phyloP scores from a whole-genome alignment of 2,888 invertebrate genomes.

The Drepanosiphum platanoidis region DNA sequence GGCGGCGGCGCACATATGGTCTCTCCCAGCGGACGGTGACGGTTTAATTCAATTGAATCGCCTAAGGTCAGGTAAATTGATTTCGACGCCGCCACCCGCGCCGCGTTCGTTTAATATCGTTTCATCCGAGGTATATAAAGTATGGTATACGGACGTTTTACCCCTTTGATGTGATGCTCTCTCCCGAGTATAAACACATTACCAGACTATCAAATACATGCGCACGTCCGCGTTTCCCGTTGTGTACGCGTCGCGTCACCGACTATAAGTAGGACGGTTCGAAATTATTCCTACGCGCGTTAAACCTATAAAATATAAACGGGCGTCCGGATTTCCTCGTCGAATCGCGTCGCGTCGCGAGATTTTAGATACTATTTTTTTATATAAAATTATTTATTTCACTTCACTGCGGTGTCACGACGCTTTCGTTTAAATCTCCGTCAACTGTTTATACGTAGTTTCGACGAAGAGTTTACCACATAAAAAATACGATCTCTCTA shows the following conservation, averaged over 20 bases:
- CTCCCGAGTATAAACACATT: constrained; percentile 34
- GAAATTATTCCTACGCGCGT: too few species aligned
- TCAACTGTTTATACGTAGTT: too few species aligned
- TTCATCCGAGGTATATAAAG: background rate
- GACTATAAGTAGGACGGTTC: too few species aligned
- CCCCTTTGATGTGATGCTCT: constrained; percentile 20
- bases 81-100: constrained; percentile 7
- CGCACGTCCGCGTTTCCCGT: constrained; percentile 10
- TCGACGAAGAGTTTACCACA: too few species aligned
- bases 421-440: too few species aligned
- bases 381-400: too few species aligned
- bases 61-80: constrained; percentile 56
- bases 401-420: too few species aligned
- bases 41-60: constrained; percentile 58
- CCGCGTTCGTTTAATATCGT: constrained; percentile 28
- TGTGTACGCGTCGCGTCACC: background rate
- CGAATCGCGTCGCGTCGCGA: too few species aligned
- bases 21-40: background rate
- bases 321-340: too few species aligned
- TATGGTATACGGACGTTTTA: constrained; percentile 25
- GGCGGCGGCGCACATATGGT: background rate
- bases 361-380: too few species aligned
- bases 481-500: too few species aligned
- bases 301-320: too few species aligned
- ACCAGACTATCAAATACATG: constrained; percentile 1